Evolutionary conservation across 2,797 vertebrate species (phyloP).

Genomic region (Rhadinocentrus ornatus): DNA sequence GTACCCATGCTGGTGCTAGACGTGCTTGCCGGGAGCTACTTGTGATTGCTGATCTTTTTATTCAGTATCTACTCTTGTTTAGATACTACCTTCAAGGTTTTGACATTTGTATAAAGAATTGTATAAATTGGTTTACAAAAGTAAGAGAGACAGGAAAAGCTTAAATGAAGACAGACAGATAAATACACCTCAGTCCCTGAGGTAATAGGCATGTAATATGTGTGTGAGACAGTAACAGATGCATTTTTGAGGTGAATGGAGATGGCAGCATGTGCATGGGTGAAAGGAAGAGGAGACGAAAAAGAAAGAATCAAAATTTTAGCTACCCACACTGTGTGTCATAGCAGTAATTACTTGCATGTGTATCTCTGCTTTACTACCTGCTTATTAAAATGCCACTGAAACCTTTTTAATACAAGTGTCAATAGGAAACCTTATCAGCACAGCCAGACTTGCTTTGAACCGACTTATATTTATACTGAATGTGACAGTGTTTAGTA

Average conservation of each 20-base stretch:
- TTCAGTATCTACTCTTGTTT: slow-evolving; percentile 13
- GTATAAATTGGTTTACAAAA: slow-evolving; percentile 31
- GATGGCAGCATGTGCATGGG: slow-evolving; percentile 6
- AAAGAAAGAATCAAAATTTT: slow-evolving; percentile 36
- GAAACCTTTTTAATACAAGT: slow-evolving; percentile 55
- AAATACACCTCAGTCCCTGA: slow-evolving; percentile 15
- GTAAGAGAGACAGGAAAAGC: slow-evolving; percentile 17
- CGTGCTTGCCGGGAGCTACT: not conserved
- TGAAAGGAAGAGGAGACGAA: not conserved
- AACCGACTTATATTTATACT: slow-evolving; percentile 10
- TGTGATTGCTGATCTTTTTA: slow-evolving; percentile 4
- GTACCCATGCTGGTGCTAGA: not conserved
- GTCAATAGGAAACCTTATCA: slow-evolving; percentile 67
- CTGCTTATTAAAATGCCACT: slow-evolving; percentile 66
- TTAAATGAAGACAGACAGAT: slow-evolving; percentile 39
- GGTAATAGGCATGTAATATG: slow-evolving; percentile 12
- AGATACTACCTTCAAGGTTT: slow-evolving; percentile 21
- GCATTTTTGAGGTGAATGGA: slow-evolving; percentile 24
- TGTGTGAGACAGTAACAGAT: slow-evolving; percentile 32
- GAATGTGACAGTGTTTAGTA: not conserved
- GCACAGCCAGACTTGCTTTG: slow-evolving; percentile 34
- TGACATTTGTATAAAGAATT: slow-evolving; percentile 6
- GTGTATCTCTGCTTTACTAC: slow-evolving; percentile 33
- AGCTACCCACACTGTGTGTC: slow-evolving; percentile 31
- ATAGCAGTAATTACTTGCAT: slow-evolving; percentile 42